Conservation (phyloP, 2,888 invertebrate species). For the Drosophila silvestris region DNA sequence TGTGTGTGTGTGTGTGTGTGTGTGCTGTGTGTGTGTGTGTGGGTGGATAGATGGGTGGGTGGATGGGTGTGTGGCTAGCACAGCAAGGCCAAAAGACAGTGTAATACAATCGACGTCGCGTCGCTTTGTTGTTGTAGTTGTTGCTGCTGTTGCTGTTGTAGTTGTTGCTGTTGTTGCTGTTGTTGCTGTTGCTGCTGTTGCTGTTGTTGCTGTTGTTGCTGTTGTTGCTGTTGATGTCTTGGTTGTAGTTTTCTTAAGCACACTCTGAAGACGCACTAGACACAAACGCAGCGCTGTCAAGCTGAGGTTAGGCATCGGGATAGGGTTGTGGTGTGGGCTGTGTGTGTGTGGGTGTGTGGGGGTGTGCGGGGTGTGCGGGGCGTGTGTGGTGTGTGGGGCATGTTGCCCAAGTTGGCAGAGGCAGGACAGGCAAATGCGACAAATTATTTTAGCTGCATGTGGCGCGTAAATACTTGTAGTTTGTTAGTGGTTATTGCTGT, state of each 20-base stretch:
- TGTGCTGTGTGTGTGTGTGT: conserved; percentile 6
- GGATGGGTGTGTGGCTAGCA: conserved; percentile 21
- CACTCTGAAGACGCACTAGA: conserved; percentile 35
- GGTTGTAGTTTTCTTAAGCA: conserved; percentile 68
- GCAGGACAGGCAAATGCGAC: conserved; percentile 62
- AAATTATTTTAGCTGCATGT: conserved; percentile 76
- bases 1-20: conserved; percentile 7
- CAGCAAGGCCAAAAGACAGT: conserved; percentile 49
- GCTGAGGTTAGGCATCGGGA: not conserved
- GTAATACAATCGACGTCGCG: conserved; percentile 31
- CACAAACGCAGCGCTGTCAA: conserved; percentile 4
- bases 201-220: not conserved
- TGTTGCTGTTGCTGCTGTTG: conserved; percentile 27
- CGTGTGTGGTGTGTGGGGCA: not conserved
- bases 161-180: conserved; percentile 5
- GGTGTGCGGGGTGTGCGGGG: not conserved
- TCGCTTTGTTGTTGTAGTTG: conserved; percentile 1
- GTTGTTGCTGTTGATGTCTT: conserved; percentile 66
- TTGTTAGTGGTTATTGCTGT: conserved; percentile 41
- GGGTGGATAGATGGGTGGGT: not conserved
- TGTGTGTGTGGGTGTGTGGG: not conserved
- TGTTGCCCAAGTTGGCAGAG: not conserved
- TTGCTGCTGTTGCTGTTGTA: conserved; percentile 37
- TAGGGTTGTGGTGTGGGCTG: not conserved
- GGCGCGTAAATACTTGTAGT: conserved; percentile 56